phyloP scores from a whole-genome alignment of 2,888 invertebrate genomes.

The Leptopilina syphax region DNA sequence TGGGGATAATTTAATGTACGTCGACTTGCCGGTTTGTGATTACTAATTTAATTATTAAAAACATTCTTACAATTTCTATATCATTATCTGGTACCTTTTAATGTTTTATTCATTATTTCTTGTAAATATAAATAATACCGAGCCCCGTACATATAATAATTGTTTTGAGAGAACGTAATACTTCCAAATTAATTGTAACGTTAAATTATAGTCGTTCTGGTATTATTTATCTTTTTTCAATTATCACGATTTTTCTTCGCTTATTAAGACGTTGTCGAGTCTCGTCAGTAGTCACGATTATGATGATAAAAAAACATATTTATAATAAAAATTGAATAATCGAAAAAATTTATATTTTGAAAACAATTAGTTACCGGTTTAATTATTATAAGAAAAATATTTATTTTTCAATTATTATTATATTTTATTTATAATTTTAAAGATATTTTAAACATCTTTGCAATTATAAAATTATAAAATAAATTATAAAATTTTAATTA shows the following conservation, averaged over 20 bases:
- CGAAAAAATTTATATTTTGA: no score
- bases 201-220: conserved; percentile 10
- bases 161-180: conserved; percentile 33
- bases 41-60: conserved; percentile 20
- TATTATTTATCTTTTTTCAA: background rate
- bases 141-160: conserved; percentile 23
- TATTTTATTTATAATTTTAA: no score
- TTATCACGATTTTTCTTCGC: background rate
- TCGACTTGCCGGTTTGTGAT: conserved; percentile 42
- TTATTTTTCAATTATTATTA: no score
- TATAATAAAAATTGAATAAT: background rate
- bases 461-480: no score
- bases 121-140: conserved; percentile 33
- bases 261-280: conserved; percentile 9
- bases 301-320: no score
- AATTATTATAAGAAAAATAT: no score
- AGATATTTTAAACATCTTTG: no score
- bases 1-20: conserved; percentile 70
- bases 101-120: conserved; percentile 20
- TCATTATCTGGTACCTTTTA: conserved; percentile 37
- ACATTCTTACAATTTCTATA: conserved; percentile 36
- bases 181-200: conserved; percentile 9
- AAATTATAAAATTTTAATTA: no score
- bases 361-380: no score
- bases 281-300: background rate